Evolutionary conservation across 2,113 vertebrate genomes (phyloP).

Genomic region (Pachyramphus minor): DNA sequence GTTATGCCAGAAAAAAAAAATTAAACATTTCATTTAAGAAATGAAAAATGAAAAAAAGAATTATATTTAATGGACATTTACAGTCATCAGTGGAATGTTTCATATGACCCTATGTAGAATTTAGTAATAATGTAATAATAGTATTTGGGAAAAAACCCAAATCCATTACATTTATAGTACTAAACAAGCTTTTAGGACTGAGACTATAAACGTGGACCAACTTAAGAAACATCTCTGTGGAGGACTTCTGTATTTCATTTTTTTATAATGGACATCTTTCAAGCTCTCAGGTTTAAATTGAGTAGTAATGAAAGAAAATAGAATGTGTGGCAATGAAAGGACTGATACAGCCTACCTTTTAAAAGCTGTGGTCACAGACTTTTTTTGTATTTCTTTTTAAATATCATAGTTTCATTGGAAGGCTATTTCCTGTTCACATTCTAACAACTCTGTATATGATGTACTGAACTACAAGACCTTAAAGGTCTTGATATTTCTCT

Average conservation of each 20-base stretch:
- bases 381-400: neutral
- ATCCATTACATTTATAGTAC: neutral
- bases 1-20: neutral
- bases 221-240: neutral
- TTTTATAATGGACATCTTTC: neutral
- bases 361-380: neutral
- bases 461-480: neutral
- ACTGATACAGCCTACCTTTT: neutral
- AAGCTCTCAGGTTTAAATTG: neutral
- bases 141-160: neutral
- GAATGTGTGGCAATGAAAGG: neutral
- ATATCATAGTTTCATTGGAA: neutral
- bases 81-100: neutral
- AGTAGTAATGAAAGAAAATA: slow-evolving; percentile 1
- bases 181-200: neutral
- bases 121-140: neutral
- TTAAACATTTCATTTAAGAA: neutral
- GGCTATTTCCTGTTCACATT: slow-evolving; percentile 5
- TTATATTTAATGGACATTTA: neutral
- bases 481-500: slow-evolving; percentile 9
- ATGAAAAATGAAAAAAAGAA: neutral
- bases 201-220: neutral
- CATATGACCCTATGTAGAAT: neutral
- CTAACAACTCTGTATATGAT: neutral
- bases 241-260: neutral